Conservation (phyloP, 1,140 invertebrate species). For the Myzus persicae region DNA sequence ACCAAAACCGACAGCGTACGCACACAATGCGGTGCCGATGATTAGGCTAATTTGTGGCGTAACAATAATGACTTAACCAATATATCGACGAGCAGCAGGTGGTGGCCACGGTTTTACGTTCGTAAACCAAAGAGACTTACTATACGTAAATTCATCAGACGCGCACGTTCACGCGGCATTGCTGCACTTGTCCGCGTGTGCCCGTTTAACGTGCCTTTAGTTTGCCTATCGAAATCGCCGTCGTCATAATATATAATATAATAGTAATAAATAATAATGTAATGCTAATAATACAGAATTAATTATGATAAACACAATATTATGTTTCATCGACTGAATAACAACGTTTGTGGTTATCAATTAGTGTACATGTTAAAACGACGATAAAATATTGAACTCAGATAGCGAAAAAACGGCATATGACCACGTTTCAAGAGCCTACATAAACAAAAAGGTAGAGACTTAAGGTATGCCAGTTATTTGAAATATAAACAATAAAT, state of each 20-base stretch:
- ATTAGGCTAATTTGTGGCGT: constrained; percentile 50
- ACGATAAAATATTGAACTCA: neutral
- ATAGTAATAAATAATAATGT: neutral
- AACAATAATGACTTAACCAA: constrained; percentile 55
- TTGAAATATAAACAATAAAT: neutral
- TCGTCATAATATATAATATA: neutral
- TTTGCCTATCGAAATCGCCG: constrained; percentile 56
- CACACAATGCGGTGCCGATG: constrained; percentile 52
- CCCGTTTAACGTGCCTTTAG: neutral
- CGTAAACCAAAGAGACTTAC: neutral
- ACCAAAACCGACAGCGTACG: constrained; percentile 42
- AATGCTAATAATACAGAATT: neutral
- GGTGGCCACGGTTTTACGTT: neutral
- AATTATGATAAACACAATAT: neutral
- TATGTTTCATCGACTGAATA: neutral
- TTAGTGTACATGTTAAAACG: neutral
- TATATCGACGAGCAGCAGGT: constrained; percentile 38
- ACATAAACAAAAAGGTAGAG: neutral
- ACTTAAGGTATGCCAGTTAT: neutral
- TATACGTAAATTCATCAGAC: neutral
- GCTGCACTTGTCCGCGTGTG: neutral
- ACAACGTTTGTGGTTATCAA: constrained; percentile 8
- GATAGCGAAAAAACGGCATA: neutral
- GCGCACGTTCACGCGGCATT: neutral
- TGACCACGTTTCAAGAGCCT: neutral